Base-by-base conservation (phyloP, 2,113 vertebrate species). In the Datnioides undecimradiatus region DNA sequence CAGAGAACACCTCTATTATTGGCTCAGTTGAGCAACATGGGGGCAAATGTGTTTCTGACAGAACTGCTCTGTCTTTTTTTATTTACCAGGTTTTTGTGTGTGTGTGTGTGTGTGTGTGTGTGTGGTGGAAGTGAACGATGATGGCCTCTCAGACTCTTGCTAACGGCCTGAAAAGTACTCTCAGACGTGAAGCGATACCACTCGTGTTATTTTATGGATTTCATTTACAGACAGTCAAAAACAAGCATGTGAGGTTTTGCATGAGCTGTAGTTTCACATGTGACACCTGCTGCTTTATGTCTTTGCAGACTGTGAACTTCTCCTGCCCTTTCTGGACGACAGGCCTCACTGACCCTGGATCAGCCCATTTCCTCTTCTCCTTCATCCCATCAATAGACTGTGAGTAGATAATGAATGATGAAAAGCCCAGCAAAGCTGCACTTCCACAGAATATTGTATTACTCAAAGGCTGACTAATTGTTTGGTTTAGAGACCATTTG, bases 291-390 rank as follows among this genome's bases (percentile, higher is more conserved):
- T 0, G 3, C 46, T 63, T 55, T 1, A 0, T 41, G 43, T 83
- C 17, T 73, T 62, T 59, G 31, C 74, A 86, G 83, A 36, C 52
- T 19, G 57, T 45, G 23, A 85, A 31, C 17, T 33, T 23, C 46
- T 59, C 40, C 73, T 13, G 23, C 6, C 27, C 4, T 25, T 9
- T 64, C 8, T 67, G 27, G 54, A 57, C 23, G 11, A 21, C 69
- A 14, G 0, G 57, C 68, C 29, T 52, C 46, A 29, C 65, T 68
- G 80, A 72, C 34, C 31, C 64, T 21, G 49, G 64, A 71, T 63
- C 68, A 52, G 41, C 25, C 23, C 1, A 12, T 25, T 14, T 71
- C 52, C 58, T 45, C 63, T 21, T 62, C 46, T 3, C 58, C 1
- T 8, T 41, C 48, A 62, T 57, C 58, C 21, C 58, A n/a, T 17